phyloP scores from a whole-genome alignment of 2,797 vertebrate species.

The Phyllotis vaccarum region DNA sequence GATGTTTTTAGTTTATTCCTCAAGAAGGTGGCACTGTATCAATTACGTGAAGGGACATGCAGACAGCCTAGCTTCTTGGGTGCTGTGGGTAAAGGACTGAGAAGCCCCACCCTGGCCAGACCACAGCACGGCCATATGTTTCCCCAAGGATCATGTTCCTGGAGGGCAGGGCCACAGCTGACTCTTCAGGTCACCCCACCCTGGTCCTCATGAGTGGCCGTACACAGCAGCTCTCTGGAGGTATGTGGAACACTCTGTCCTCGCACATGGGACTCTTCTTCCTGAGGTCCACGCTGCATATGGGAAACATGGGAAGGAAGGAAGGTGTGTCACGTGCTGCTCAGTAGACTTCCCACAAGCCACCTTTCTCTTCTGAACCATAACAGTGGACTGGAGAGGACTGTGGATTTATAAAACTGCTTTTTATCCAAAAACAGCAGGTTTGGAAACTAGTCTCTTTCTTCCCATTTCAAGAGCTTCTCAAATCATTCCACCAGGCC shows the following conservation, averaged over 20 bases:
- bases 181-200: not conserved
- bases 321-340: not conserved
- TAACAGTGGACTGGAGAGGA: constrained; percentile 47
- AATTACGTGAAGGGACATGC: constrained; percentile 75
- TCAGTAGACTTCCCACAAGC: not conserved
- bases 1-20: constrained; percentile 81
- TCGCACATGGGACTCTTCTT: not conserved
- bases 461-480: constrained; percentile 49
- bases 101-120: constrained; percentile 77
- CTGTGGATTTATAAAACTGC: constrained; percentile 79
- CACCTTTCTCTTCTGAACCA: constrained; percentile 32
- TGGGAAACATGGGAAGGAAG: not conserved
- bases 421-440: constrained; percentile 72
- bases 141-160: constrained; percentile 71
- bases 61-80: constrained; percentile 69
- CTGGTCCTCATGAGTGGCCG: not conserved
- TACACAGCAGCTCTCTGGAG: not conserved
- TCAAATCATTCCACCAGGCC: constrained; percentile 60
- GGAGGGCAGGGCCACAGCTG: constrained; percentile 25
- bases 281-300: not conserved
- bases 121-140: constrained; percentile 69
- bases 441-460: constrained; percentile 75
- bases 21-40: constrained; percentile 76
- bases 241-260: not conserved
- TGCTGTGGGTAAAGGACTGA: constrained; percentile 48